Evolutionary conservation across 2,797 vertebrate species (phyloP).

Genomic region (Tympanoctomys barrerae): DNA sequence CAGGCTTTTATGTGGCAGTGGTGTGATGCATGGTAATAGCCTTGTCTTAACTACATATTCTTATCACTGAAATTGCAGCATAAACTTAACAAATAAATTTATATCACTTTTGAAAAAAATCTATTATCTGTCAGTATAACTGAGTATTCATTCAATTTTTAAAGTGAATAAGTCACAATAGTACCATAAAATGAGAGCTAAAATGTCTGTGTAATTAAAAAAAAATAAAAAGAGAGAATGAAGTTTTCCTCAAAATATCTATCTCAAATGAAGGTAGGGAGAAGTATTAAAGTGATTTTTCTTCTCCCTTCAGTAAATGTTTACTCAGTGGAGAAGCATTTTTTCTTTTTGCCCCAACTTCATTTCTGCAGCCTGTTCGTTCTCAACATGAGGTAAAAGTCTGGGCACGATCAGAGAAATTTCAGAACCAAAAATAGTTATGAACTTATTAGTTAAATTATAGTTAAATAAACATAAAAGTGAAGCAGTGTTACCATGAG

Average conservation of each 20-base stretch:
- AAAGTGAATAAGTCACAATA: constrained; percentile 1
- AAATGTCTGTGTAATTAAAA: not conserved
- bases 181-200: constrained; percentile 16
- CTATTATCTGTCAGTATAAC: not conserved
- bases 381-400: not conserved
- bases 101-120: constrained; percentile 28
- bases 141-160: constrained; percentile 38
- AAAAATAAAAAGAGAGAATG: constrained; percentile 4
- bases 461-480: constrained; percentile 19
- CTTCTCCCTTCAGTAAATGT: not conserved
- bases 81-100: not conserved
- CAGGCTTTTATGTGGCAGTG: not conserved
- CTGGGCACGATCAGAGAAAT: constrained; percentile 20
- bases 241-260: not conserved
- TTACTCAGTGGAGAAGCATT: not conserved
- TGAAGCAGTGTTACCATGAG: not conserved
- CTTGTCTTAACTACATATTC: not conserved
- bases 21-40: not conserved
- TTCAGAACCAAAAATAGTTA: constrained; percentile 40
- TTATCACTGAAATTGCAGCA: constrained; percentile 7
- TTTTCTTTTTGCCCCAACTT: constrained; percentile 55
- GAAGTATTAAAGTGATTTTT: constrained; percentile 10
- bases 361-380: constrained; percentile 45
- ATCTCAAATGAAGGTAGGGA: not conserved
- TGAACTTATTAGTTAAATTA: constrained; percentile 52